phyloP scores from a whole-genome alignment of 2,113 vertebrate genomes.

The Hemichromis elongatus region DNA sequence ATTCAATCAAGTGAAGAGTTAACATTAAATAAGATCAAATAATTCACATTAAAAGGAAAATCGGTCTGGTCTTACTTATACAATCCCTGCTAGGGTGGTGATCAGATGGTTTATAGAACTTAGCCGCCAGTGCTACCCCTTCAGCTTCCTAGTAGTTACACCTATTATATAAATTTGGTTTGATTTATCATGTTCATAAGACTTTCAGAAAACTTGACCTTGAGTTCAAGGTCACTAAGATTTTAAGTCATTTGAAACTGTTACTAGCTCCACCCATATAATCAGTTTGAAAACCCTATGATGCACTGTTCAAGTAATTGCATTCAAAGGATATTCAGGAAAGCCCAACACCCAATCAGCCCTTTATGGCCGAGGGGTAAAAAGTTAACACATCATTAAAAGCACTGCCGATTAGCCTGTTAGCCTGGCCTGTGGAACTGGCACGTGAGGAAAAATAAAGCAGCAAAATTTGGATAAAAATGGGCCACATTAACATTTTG shows the following conservation, averaged over 20 bases:
- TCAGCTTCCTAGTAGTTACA: background rate
- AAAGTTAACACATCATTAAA: background rate
- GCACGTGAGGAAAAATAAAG: background rate
- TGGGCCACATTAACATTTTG: background rate
- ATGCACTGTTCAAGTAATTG: too few relatives aligned
- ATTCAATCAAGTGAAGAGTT: background rate
- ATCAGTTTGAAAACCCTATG: too few relatives aligned
- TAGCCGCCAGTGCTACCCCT: background rate
- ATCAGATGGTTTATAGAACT: background rate
- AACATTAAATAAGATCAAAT: background rate
- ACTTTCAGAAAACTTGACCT: background rate
- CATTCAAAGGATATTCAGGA: too few relatives aligned
- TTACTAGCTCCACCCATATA: too few relatives aligned
- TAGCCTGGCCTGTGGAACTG: background rate
- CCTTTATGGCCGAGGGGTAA: too few relatives aligned
- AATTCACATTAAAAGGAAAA: background rate
- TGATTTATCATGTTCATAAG: background rate
- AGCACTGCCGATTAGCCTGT: background rate
- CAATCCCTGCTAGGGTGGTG: rapidly evolving
- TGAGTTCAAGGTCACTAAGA: too few relatives aligned
- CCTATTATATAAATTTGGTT: too few relatives aligned
- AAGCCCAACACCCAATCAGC: too few relatives aligned
- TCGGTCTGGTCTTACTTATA: background rate
- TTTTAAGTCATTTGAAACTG: too few relatives aligned
- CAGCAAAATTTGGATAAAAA: background rate